phyloP scores from a whole-genome alignment of 2,797 vertebrate species.

The Enteromius thamalakanensis region DNA sequence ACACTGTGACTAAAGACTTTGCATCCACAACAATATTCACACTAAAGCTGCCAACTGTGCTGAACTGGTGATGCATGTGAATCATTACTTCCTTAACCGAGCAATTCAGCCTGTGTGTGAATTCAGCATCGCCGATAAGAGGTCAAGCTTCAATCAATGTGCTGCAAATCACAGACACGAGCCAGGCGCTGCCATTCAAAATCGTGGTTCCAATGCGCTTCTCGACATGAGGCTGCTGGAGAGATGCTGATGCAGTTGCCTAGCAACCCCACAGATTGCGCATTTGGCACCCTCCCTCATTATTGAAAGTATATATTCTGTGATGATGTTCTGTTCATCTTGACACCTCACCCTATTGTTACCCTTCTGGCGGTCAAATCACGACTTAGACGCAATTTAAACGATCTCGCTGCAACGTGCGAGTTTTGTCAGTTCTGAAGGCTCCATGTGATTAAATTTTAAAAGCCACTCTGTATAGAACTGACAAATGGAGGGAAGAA shows the following conservation, averaged over 20 bases:
- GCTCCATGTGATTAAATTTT: slow-evolving; percentile 1
- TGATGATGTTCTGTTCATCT: slow-evolving; percentile 47
- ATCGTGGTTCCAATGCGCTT: slow-evolving; percentile 41
- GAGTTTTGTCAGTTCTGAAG: neutral
- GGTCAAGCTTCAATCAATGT: slow-evolving; percentile 40
- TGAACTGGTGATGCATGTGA: neutral
- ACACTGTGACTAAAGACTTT: neutral
- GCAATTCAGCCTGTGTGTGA: neutral
- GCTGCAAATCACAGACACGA: slow-evolving; percentile 25
- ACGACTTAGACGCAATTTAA: slow-evolving; percentile 22
- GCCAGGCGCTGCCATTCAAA: slow-evolving; percentile 12
- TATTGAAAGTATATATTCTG: slow-evolving; percentile 64
- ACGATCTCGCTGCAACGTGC: neutral
- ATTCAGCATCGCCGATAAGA: neutral
- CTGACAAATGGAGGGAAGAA: neutral
- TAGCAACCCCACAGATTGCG: slow-evolving; percentile 75
- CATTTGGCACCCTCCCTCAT: slow-evolving; percentile 61
- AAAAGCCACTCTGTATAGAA: neutral
- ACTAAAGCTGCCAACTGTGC: slow-evolving; percentile 6
- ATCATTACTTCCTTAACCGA: slow-evolving; percentile 15
- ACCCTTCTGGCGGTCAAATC: slow-evolving; percentile 25
- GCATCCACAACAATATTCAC: slow-evolving; percentile 7
- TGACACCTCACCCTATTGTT: slow-evolving; percentile 45
- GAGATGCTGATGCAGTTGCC: slow-evolving; percentile 75
- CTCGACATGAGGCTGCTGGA: slow-evolving; percentile 60